Evolutionary conservation across 2,888 invertebrate genomes (phyloP).

Genomic region (Xanthorhoe designata): DNA sequence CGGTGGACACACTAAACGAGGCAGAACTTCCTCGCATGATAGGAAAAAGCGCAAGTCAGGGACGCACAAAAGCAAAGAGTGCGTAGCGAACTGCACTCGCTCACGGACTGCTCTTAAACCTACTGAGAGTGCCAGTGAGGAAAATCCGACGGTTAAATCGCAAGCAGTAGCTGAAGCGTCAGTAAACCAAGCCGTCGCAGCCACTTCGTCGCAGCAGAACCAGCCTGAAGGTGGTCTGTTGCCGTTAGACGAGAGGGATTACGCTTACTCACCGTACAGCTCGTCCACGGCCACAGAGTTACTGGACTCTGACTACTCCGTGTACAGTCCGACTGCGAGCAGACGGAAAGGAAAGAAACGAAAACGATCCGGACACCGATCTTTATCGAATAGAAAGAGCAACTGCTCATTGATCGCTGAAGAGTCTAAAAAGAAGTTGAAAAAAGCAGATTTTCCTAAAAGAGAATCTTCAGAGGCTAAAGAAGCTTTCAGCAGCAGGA

Average conservation of each 20-base stretch:
- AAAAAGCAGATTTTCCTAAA: constrained; percentile 82
- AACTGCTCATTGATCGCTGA: constrained; percentile 68
- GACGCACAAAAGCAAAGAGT: constrained; percentile 66
- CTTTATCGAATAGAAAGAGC: constrained; percentile 72
- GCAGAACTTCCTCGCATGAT: constrained; percentile 76
- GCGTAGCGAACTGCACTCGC: constrained; percentile 80
- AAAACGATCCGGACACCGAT: constrained; percentile 75
- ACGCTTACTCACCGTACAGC: constrained; percentile 81
- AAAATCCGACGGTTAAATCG: constrained; percentile 57
- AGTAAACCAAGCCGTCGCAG: constrained; percentile 59
- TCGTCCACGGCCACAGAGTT: constrained; percentile 80
- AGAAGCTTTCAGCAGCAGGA: constrained; percentile 59
- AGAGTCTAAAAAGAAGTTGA: constrained; percentile 75
- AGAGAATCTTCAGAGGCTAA: constrained; percentile 63
- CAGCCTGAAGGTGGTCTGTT: constrained; percentile 76
- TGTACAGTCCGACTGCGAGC: constrained; percentile 77
- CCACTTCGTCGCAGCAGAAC: constrained; percentile 58
- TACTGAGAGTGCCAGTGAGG: constrained; percentile 77
- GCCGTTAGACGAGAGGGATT: constrained; percentile 82
- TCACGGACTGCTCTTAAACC: constrained; percentile 80
- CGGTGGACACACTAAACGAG: constrained; percentile 63
- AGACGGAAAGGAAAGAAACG: constrained; percentile 79
- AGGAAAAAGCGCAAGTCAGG: constrained; percentile 73
- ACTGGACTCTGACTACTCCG: constrained; percentile 80
- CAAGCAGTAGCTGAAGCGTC: constrained; percentile 56